phyloP scores from a whole-genome alignment of 2,797 vertebrate species.

The Rhinichthys osculus region DNA sequence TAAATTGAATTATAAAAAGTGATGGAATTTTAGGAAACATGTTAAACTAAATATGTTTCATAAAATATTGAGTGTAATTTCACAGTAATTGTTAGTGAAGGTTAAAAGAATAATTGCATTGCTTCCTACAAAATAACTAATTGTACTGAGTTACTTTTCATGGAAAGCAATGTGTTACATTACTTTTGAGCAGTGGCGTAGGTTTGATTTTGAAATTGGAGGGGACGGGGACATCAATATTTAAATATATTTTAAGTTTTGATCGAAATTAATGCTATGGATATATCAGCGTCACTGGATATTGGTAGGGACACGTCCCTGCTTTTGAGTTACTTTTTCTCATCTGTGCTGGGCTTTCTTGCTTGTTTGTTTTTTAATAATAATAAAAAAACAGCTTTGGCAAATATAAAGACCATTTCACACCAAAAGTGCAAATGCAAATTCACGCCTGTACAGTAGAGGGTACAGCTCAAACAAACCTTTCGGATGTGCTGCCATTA shows the following conservation, averaged over 20 bases:
- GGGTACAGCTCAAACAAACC: background rate
- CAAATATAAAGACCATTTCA: no score
- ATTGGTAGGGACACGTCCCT: no score
- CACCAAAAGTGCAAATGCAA: background rate
- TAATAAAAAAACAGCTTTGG: no score
- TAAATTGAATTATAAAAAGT: background rate
- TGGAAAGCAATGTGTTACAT: background rate
- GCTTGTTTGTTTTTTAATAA: no score
- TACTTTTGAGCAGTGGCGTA: background rate
- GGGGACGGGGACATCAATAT: no score
- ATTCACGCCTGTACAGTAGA: background rate
- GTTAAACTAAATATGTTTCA: background rate
- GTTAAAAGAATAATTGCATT: background rate
- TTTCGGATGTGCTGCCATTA: background rate
- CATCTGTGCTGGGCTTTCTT: background rate
- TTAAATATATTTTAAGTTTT: no score
- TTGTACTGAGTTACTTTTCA: background rate
- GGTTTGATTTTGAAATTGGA: no score
- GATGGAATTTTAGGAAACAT: background rate
- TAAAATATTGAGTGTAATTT: conserved; percentile 8
- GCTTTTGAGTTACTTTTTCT: background rate
- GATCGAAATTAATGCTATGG: no score
- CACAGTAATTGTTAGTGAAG: background rate
- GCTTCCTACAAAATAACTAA: background rate
- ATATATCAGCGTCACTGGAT: no score